Evolutionary conservation across 2,113 vertebrate genomes (phyloP).

Genomic region (Parotia lawesii): DNA sequence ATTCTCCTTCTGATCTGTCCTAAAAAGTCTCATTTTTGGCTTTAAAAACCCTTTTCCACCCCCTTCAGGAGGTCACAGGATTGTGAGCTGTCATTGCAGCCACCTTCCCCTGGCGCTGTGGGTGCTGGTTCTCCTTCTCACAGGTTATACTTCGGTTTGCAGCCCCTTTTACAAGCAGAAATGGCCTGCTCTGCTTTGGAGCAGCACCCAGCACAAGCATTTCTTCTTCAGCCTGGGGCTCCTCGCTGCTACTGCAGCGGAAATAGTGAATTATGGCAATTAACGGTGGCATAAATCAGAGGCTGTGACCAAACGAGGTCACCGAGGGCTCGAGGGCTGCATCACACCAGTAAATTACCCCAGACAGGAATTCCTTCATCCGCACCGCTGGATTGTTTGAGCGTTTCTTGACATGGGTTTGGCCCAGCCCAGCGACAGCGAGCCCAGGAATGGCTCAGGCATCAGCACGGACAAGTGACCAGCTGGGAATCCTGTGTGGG

Average conservation of each 20-base stretch:
- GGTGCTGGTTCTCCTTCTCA: background rate
- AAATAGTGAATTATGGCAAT: constrained; percentile 20
- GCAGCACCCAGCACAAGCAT: background rate
- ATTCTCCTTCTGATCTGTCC: background rate
- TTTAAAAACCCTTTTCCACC: background rate
- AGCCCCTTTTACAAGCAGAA: background rate
- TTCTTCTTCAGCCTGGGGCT: background rate
- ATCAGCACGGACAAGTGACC: accelerated
- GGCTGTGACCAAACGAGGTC: background rate
- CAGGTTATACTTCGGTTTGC: background rate
- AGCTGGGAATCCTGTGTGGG: background rate
- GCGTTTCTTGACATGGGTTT: background rate
- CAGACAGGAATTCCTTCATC: constrained; percentile 29
- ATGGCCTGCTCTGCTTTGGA: background rate
- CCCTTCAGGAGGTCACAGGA: background rate
- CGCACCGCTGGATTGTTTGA: background rate
- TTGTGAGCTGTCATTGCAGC: background rate
- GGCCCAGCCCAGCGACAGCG: background rate
- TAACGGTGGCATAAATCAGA: constrained; percentile 6
- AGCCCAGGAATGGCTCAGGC: background rate
- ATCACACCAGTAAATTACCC: constrained; percentile 3
- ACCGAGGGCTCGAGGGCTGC: background rate
- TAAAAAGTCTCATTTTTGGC: background rate
- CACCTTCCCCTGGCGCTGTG: background rate
- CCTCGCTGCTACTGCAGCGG: background rate